Evolutionary conservation across 1,140 invertebrate species (phyloP), one percentile per base, ranked within the genome.

Genomic region (Trigoniulus corallinus): DNA sequence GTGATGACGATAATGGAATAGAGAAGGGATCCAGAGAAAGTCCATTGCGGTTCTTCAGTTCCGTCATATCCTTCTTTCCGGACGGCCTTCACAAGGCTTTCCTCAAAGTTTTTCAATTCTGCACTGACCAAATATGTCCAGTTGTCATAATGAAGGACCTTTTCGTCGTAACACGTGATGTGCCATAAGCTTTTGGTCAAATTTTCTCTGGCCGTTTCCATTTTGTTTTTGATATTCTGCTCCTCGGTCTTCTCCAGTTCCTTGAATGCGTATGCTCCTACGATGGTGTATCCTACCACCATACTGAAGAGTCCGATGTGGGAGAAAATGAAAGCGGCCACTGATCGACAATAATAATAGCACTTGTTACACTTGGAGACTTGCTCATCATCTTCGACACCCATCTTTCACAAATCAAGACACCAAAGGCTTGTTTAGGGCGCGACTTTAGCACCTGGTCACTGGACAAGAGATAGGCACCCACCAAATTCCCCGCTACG

Each of bases 1-100:
- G 91, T 95, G 60, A 95, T 95, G 44, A 96, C 89, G 58, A 96
- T 95, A 58, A 97, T 88, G 52, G 88, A 94, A 68, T 97, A 98
- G 66, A 96, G 92, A 2, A 96, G 75, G 1, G 88, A 83, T 1
- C 89, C 91, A 13, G 82, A 77, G 60, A 89, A 86, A 1, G 84
- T 88, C 88, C 88, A 92, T 61, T 89, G 85, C 47, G 76, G 69
- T 4, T 71, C 69, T 55, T 81, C 79, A 66, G 93, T 87, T 41
- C 91, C 89, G 64, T 94, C 87, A 82, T 89, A 95, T 2, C 91
- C 91, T 40, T 85, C 77, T 46, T 84, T 80, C 58, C 83, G 87
- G 72, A 93, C 89, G 56, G 84, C 81, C 54, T 74, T 73, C 47
- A 93, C 67, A 45, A 93, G 74, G 34, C 80, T 75, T 49, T 75